Evolutionary conservation across 2,113 vertebrate genomes (phyloP).

Genomic region (Hippopotamus amphibius): DNA sequence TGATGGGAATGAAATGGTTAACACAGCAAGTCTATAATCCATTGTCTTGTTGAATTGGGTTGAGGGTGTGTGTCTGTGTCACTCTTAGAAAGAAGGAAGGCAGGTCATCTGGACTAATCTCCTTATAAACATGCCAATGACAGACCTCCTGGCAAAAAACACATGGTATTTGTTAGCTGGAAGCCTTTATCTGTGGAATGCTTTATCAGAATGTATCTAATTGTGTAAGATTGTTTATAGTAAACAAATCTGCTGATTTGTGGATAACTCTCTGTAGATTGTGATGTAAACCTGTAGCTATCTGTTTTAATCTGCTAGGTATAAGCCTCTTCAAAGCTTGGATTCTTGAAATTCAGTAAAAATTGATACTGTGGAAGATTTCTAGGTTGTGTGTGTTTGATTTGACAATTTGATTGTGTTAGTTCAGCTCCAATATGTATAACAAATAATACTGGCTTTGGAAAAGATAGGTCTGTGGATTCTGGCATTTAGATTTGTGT

Average conservation of each 20-base stretch:
- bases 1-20: background rate
- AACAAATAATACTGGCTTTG: background rate
- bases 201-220: background rate
- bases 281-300: background rate
- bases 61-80: background rate
- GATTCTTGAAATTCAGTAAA: background rate
- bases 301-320: background rate
- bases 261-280: background rate
- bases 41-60: background rate
- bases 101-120: background rate
- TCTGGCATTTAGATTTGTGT: background rate
- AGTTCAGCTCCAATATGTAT: background rate
- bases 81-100: background rate
- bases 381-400: background rate
- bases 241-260: background rate
- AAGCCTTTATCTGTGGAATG: background rate
- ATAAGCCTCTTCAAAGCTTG: background rate
- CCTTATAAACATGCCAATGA: background rate
- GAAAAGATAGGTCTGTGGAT: background rate
- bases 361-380: background rate
- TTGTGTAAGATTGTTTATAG: background rate
- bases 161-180: background rate
- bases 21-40: background rate
- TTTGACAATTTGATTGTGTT: background rate
- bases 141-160: background rate